Evolutionary conservation across 2,797 vertebrate genomes (phyloP).

Genomic region (Diceros bicornis): DNA sequence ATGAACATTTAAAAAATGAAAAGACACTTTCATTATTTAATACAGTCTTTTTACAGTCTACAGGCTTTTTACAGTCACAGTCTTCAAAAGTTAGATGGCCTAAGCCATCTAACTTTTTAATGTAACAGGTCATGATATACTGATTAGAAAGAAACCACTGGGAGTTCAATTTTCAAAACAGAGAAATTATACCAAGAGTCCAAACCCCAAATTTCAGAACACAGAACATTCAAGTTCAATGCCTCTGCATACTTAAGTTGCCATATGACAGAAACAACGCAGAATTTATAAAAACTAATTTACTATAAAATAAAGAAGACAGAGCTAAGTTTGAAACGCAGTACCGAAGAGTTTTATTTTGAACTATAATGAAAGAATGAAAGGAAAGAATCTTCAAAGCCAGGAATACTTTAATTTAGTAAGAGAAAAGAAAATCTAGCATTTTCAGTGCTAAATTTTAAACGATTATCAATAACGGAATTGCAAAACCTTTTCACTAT

Average conservation of each 20-base stretch:
- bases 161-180: constrained; percentile 73
- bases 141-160: constrained; percentile 76
- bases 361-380: constrained; percentile 52
- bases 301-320: constrained; percentile 8
- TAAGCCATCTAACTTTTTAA: constrained; percentile 78
- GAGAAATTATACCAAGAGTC: constrained; percentile 40
- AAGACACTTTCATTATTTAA: constrained; percentile 73
- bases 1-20: constrained; percentile 71
- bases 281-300: constrained; percentile 39
- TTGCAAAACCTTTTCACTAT: constrained; percentile 45
- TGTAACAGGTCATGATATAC: constrained; percentile 66
- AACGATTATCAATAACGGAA: constrained; percentile 57
- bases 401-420: background rate
- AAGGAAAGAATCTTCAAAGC: constrained; percentile 40
- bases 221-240: constrained; percentile 51
- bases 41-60: constrained; percentile 70
- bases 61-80: constrained; percentile 71
- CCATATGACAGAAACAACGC: constrained; percentile 41
- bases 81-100: constrained; percentile 66
- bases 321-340: constrained; percentile 58
- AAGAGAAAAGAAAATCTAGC: constrained; percentile 12
- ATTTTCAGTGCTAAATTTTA: constrained; percentile 68
- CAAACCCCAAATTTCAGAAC: constrained; percentile 35
- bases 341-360: constrained; percentile 61
- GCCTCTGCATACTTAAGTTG: constrained; percentile 45